These are phyloP conservation scores for Gadopsis bispinosus DNA, from an alignment of 2,797 vertebrate species.

Conservation along the genomic window DNA sequence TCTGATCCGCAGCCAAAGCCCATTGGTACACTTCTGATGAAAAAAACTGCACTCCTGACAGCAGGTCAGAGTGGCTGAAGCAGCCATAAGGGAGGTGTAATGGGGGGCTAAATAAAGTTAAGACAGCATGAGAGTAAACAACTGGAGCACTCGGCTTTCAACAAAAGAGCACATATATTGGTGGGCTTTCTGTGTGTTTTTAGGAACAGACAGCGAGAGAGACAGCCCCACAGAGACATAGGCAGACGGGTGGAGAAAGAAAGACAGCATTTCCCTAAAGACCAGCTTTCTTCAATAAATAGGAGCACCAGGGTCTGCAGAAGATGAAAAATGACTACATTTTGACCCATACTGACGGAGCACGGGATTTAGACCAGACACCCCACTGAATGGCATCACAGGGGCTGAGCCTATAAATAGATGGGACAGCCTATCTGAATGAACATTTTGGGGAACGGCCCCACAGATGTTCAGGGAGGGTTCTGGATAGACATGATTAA, in stretches of 20 bases:
- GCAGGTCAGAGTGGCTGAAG: slow-evolving; percentile 42
- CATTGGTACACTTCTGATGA: slow-evolving; percentile 26
- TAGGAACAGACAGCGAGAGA: slow-evolving; percentile 10
- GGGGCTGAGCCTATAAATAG: slow-evolving; percentile 77
- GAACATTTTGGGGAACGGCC: slow-evolving; percentile 44
- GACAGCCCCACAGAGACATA: slow-evolving; percentile 21
- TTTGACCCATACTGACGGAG: slow-evolving; percentile 66
- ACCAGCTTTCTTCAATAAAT: slow-evolving; percentile 74
- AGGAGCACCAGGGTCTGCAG: slow-evolving; percentile 57
- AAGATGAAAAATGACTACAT: slow-evolving; percentile 80
- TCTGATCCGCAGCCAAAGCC: slow-evolving; percentile 62
- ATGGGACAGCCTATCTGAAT: slow-evolving; percentile 52
- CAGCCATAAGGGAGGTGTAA: slow-evolving; percentile 41
- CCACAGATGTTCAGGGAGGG: slow-evolving; percentile 47
- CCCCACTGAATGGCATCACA: slow-evolving; percentile 78
- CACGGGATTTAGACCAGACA: slow-evolving; percentile 64
- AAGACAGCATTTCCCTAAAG: slow-evolving; percentile 63
- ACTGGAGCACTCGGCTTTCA: slow-evolving; percentile 32
- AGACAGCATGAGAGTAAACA: slow-evolving; percentile 41
- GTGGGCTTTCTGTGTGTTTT: slow-evolving; percentile 10
- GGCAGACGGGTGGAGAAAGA: slow-evolving; percentile 25
- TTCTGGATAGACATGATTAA: slow-evolving; percentile 68
- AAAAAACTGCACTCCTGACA: slow-evolving; percentile 31
- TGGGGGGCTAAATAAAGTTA: slow-evolving; percentile 23
- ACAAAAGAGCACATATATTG: slow-evolving; percentile 20